Evolutionary conservation across 2,797 vertebrate genomes (phyloP).

Genomic region (Melanotaenia parkinsoni): DNA sequence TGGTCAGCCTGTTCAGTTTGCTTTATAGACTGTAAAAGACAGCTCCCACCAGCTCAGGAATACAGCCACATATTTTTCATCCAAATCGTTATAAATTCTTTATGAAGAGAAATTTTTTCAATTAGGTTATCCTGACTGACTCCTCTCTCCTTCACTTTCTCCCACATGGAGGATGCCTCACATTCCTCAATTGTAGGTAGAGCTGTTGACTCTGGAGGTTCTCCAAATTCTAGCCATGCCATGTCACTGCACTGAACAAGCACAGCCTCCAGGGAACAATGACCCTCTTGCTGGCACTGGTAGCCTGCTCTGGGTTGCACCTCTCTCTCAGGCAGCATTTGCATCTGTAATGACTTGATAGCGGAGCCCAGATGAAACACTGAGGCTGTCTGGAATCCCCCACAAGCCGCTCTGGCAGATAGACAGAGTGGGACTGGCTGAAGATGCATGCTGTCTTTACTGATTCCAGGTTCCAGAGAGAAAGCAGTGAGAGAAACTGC

Average conservation of each 20-base stretch:
- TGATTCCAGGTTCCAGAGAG: constrained; percentile 65
- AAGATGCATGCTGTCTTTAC: constrained; percentile 64
- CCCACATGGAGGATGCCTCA: constrained; percentile 53
- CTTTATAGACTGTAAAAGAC: constrained; percentile 18
- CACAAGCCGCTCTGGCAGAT: constrained; percentile 80
- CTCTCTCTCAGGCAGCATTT: constrained; percentile 70
- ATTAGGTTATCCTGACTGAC: constrained; percentile 26
- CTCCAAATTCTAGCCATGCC: constrained; percentile 73
- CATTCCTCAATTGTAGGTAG: constrained; percentile 76
- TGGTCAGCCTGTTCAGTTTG: constrained; percentile 11
- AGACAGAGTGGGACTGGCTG: constrained; percentile 66
- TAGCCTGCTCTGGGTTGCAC: constrained; percentile 54
- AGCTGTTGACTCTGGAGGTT: constrained; percentile 75
- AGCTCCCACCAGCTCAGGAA: constrained; percentile 9
- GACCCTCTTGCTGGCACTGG: constrained; percentile 67
- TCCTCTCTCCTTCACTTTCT: constrained; percentile 34
- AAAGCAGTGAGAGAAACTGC: constrained; percentile 65
- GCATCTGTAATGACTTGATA: constrained; percentile 83
- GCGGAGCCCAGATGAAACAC: constrained; percentile 77
- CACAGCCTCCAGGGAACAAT: constrained; percentile 72
- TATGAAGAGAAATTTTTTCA: constrained; percentile 26
- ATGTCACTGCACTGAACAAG: constrained; percentile 67
- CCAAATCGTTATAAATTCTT: constrained; percentile 22
- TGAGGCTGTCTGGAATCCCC: constrained; percentile 70
- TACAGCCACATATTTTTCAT: constrained; percentile 25